Percentiles rank a stretch among this genome's conserved stretches.
Evolutionary conservation across 2,888 invertebrate species (phyloP).

Genomic region (Odontocolon sp.): DNA sequence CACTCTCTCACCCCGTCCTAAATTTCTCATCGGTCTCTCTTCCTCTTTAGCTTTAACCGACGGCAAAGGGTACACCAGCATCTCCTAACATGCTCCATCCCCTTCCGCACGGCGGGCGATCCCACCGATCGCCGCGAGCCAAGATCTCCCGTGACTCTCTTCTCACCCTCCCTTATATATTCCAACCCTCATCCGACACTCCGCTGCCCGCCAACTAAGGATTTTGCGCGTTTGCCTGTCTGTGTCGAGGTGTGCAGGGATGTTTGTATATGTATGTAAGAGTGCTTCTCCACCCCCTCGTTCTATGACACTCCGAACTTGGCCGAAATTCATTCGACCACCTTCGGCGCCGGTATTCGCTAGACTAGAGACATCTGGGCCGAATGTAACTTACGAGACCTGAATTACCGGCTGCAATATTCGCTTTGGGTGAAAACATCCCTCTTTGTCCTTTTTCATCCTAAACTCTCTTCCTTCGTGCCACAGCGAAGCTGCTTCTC

Average conservation of each 20-base stretch:
- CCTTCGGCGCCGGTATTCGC: conserved; percentile 34
- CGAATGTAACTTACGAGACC: conserved; percentile 20
- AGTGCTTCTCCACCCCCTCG: conserved; percentile 19
- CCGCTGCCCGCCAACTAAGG: conserved; percentile 6
- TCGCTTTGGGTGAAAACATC: not conserved
- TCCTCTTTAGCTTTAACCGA: conserved; percentile 39
- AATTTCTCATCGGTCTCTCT: conserved; percentile 53
- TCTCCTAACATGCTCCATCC: conserved; percentile 54
- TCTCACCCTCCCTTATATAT: conserved; percentile 22
- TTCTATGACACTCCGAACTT: conserved; percentile 35
- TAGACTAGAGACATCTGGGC: conserved; percentile 22
- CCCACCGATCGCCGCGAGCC: conserved; percentile 53
- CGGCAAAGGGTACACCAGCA: conserved; percentile 54
- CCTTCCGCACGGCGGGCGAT: conserved; percentile 54
- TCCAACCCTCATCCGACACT: conserved; percentile 24
- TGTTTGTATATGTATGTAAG: conserved; percentile 44
- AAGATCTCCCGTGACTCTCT: conserved; percentile 34
- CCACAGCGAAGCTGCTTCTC: too few species aligned
- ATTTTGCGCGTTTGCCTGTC: conserved; percentile 13
- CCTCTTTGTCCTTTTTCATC: not conserved
- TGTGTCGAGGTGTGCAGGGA: not conserved
- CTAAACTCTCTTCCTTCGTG: not conserved
- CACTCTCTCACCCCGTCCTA: conserved; percentile 60
- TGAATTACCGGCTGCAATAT: conserved; percentile 36
- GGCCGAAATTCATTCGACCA: conserved; percentile 45